These are phyloP conservation scores for Miniopterus natalensis DNA, from an alignment of 2,113 vertebrate genomes.

Conservation along the genomic window DNA sequence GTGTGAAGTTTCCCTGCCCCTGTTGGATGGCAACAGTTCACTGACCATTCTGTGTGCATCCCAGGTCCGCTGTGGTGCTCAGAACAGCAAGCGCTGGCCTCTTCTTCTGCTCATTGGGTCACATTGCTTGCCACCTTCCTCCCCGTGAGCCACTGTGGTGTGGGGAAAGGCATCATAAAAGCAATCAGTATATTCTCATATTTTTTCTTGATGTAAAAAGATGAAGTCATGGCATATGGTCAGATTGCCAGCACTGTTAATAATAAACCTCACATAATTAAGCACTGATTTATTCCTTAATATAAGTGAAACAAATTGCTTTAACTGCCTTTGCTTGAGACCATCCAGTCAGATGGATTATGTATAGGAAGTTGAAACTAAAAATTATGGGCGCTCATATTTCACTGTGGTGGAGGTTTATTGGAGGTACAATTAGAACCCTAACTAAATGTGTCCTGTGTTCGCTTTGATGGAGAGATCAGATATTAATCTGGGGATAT, in stretches of 20 bases:
- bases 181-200: conserved; percentile 87
- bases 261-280: conserved; percentile 91
- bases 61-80: neutral
- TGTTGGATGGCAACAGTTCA: neutral
- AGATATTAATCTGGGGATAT: conserved; percentile 89
- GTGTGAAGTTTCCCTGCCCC: neutral
- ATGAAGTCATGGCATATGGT: conserved; percentile 92
- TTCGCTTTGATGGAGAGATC: conserved; percentile 89
- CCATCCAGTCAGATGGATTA: conserved; percentile 89
- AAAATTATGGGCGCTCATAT: conserved; percentile 89
- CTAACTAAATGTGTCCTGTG: conserved; percentile 89
- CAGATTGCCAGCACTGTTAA: conserved; percentile 89
- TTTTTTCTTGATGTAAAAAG: conserved; percentile 86
- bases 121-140: conserved; percentile 66
- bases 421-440: conserved; percentile 90
- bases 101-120: conserved; percentile 72
- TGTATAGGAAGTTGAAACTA: conserved; percentile 89
- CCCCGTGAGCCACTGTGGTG: conserved; percentile 50
- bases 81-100: conserved; percentile 38
- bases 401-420: conserved; percentile 88
- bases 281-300: conserved; percentile 90
- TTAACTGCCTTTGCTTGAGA: conserved; percentile 88
- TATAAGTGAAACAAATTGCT: conserved; percentile 91
- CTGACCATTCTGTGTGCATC: neutral
- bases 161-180: conserved; percentile 87